These are phyloP conservation scores for Microplitis mediator DNA, from an alignment of 1,140 invertebrate species.

Conservation along the genomic window DNA sequence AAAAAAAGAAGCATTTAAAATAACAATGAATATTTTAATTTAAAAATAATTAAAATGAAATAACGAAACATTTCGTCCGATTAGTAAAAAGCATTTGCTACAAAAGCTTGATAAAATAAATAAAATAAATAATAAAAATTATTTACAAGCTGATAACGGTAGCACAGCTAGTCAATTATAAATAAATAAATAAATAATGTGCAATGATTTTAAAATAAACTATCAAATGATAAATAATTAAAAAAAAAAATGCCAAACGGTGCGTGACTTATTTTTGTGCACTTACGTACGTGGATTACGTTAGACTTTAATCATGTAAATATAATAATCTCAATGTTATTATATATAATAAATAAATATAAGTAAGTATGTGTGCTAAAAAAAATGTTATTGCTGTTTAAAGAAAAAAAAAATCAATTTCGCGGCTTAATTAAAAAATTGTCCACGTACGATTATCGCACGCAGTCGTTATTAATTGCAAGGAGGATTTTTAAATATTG, in stretches of 20 bases:
- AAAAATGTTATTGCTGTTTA: slow-evolving; percentile 43
- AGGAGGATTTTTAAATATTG: not conserved
- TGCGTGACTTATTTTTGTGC: slow-evolving; percentile 44
- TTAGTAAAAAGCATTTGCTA: slow-evolving; percentile 3
- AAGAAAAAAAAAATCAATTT: slow-evolving; percentile 6
- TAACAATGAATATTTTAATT: not conserved
- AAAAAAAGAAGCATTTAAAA: slow-evolving; percentile 5
- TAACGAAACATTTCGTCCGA: not conserved
- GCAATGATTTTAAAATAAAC: not conserved
- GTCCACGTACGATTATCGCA: slow-evolving; percentile 18
- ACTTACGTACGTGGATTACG: slow-evolving; percentile 35
- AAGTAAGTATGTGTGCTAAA: slow-evolving; percentile 30
- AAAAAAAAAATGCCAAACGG: slow-evolving; percentile 36
- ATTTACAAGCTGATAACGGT: slow-evolving; percentile 20
- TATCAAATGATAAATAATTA: slow-evolving; percentile 4
- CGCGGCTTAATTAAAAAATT: not conserved
- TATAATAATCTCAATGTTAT: slow-evolving; percentile 39
- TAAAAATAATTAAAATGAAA: not conserved
- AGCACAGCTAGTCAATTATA: slow-evolving; percentile 57
- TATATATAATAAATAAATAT: slow-evolving; percentile 14
- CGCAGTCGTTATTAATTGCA: slow-evolving; percentile 1
- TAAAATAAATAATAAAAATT: not conserved
- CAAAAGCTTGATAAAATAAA: slow-evolving; percentile 6
- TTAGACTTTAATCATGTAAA: slow-evolving; percentile 41
- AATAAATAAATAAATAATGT: slow-evolving; percentile 33